These are phyloP conservation scores for Petrolisthes manimaculis DNA, from an alignment of 2,888 invertebrate genomes.

Conservation along the genomic window DNA sequence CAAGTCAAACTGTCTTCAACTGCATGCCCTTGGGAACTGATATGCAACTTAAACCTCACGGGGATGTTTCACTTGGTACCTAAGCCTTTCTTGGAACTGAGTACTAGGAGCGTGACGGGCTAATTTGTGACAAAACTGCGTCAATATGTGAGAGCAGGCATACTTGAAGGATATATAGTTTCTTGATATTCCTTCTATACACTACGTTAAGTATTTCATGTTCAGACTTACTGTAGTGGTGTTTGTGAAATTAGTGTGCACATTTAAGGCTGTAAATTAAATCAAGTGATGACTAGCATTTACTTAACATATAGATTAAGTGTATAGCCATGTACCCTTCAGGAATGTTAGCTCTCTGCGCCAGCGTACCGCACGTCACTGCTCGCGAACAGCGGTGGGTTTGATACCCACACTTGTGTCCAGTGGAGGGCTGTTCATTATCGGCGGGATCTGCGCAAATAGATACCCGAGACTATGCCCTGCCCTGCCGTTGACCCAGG, in stretches of 20 bases:
- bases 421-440: conserved; percentile 31
- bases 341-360: conserved; percentile 28
- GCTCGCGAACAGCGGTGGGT: conserved; percentile 31
- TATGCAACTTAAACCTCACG: conserved; percentile 2
- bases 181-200: no score
- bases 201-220: no score
- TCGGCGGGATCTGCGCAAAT: conserved; percentile 52
- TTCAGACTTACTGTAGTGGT: no score
- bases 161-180: background rate
- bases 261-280: no score
- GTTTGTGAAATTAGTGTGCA: no score
- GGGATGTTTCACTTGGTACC: background rate
- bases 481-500: conserved; percentile 57
- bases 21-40: conserved; percentile 40
- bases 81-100: conserved; percentile 37
- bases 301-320: background rate
- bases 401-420: conserved; percentile 12
- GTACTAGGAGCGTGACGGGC: conserved; percentile 25
- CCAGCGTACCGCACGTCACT: conserved; percentile 43
- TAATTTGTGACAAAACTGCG: conserved; percentile 38
- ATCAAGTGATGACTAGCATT: background rate
- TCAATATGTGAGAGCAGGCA: conserved; percentile 27
- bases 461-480: conserved; percentile 45
- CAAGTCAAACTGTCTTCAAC: conserved; percentile 44
- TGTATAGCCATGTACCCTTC: background rate